These are phyloP conservation scores for Erpornis zantholeuca DNA, from an alignment of 2,113 vertebrate genomes.

Conservation along the genomic window DNA sequence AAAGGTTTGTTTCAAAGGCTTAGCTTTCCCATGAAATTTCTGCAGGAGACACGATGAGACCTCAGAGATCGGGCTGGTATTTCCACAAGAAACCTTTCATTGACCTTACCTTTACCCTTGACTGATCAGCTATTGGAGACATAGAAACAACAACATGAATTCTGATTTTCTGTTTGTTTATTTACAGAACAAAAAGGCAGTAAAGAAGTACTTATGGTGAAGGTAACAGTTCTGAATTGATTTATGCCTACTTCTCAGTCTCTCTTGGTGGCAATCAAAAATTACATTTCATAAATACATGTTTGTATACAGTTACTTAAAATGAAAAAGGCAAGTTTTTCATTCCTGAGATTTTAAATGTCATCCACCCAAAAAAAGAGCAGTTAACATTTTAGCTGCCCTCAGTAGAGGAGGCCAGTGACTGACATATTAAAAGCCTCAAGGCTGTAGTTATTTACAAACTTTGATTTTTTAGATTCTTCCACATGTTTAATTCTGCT, in stretches of 20 bases:
- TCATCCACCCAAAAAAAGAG: not conserved
- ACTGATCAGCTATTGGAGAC: not conserved
- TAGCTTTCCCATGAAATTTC: not conserved
- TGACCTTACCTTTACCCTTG: not conserved
- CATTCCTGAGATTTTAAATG: slow-evolving; percentile 29
- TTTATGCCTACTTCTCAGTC: not conserved
- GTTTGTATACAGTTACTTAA: not conserved
- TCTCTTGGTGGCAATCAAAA: slow-evolving; percentile 7
- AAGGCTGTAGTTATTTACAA: slow-evolving; percentile 19
- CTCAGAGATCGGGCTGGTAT: not conserved
- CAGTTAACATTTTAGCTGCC: slow-evolving; percentile 16
- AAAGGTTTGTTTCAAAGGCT: not conserved
- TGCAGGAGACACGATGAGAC: not conserved
- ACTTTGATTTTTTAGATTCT: slow-evolving; percentile 27
- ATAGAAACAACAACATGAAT: not conserved
- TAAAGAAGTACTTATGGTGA: not conserved
- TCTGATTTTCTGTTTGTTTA: not conserved
- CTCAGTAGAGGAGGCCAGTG: not conserved
- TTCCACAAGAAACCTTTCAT: not conserved
- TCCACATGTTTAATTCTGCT: not conserved
- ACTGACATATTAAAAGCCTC: slow-evolving; percentile 32
- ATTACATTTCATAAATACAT: slow-evolving; percentile 13
- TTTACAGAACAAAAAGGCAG: not conserved
- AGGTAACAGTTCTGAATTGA: not conserved
- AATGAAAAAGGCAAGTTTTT: not conserved